Conservation (phyloP, 2,113 vertebrate species). For the Heteronetta atricapilla region DNA sequence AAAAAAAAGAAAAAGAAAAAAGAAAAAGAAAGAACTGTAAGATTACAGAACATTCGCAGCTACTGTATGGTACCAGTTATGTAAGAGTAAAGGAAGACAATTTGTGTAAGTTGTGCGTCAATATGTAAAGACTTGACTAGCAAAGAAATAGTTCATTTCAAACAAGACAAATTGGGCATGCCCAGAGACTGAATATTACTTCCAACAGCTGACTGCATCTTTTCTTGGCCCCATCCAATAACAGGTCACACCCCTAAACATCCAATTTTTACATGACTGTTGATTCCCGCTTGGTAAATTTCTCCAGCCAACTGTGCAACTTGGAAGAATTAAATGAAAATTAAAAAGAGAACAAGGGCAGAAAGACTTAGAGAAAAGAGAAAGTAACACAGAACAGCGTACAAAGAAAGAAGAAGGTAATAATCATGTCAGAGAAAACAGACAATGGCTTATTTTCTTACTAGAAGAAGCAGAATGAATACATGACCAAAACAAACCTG, state of each 20-base stretch:
- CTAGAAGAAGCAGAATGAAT: neutral
- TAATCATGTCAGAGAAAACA: neutral
- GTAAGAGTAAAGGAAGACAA: neutral
- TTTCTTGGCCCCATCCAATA: neutral
- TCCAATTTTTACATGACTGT: neutral
- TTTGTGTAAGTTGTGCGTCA: neutral
- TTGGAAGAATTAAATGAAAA: rapidly evolving
- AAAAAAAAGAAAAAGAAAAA: too few species aligned
- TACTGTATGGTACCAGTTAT: neutral
- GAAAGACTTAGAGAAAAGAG: neutral
- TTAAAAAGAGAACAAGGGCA: neutral
- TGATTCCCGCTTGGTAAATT: neutral
- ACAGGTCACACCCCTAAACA: neutral
- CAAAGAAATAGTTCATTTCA: neutral
- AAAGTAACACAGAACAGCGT: neutral
- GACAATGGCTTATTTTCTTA: neutral
- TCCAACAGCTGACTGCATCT: neutral
- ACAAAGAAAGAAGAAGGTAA: neutral
- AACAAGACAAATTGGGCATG: neutral
- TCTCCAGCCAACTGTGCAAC: neutral
- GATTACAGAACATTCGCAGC: neutral
- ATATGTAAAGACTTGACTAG: neutral
- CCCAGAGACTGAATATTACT: neutral
- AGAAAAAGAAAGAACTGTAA: neutral
- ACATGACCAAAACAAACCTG: neutral